A percentile compares a stretch with the other conserved stretches of the same genome.
phyloP scores from a whole-genome alignment of 2,797 vertebrate genomes.

The Steatocranus sp. region DNA sequence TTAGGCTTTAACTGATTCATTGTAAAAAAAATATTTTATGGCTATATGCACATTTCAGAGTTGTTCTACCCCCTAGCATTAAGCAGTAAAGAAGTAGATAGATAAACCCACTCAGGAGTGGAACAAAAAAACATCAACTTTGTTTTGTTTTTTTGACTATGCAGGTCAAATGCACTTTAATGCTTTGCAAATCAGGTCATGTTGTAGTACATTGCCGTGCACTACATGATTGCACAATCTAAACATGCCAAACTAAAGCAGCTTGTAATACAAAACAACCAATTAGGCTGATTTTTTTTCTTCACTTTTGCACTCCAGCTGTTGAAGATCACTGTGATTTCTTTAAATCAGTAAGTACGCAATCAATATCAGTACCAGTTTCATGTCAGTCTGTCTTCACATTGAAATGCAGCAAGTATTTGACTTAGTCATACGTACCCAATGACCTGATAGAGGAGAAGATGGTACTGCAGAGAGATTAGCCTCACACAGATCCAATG shows the following conservation, averaged over 20 bases:
- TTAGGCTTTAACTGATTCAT: not conserved
- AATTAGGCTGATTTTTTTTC: not conserved
- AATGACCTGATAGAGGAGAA: not conserved
- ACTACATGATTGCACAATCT: not conserved
- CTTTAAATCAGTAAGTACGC: not conserved
- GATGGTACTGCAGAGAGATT: slow-evolving; percentile 33
- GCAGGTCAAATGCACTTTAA: not conserved
- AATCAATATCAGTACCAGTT: not conserved
- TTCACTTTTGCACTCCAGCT: not conserved
- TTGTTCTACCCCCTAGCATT: not conserved
- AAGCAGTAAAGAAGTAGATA: not conserved
- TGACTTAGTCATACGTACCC: not conserved
- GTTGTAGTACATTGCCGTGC: not conserved
- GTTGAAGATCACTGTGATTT: not conserved
- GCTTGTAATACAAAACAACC: not conserved
- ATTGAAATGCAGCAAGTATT: slow-evolving; percentile 1
- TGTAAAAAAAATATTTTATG: not conserved
- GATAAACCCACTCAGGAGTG: not conserved
- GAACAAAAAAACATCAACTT: not conserved
- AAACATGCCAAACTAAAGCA: not conserved
- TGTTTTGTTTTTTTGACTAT: not conserved
- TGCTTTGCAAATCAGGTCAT: not conserved
- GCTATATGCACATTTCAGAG: not conserved
- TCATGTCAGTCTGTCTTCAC: not conserved
- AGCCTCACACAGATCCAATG: slow-evolving; percentile 38